Evolutionary conservation across 2,888 invertebrate species (phyloP), one percentile per base, ranked within the genome.

Genomic region (Corbicula japonica): DNA sequence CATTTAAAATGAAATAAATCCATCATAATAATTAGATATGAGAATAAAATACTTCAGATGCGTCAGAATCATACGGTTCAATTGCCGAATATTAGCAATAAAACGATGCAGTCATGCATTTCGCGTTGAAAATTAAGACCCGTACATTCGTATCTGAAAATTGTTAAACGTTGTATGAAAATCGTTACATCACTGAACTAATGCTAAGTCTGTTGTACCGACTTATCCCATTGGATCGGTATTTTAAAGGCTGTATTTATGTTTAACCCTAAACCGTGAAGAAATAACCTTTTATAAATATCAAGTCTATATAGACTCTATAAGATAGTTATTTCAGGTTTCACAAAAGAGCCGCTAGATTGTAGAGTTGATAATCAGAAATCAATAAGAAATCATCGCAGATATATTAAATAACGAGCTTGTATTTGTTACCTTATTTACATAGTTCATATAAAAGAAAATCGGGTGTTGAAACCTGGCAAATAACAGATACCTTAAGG

Each of bases 361-460:
- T 26, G 32, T 23, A 26, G 18, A 35, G 38, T 34, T 41, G 66
- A 66, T 66, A 66, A 38, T 54, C 52, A 66, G 28, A 52, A 54
- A 66, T 66, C 66, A 32, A 66, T 61, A 61, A 44, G 52, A 66
- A 52, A 66, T 66, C 54, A 66, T 66, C 35, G 58, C 1, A 10
- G 34, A 3, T 58, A 21, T 58, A 28, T 58, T 58, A 18, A 54
- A 23, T 26, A 50, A 50, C 23, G 28, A 50, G 26, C 1, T 54
- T 54, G 15, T 54, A 32, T n/a, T 30, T n/a, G 3, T 26, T 48
- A 6, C 2, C 10, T 50, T 10, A 50, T 50, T 54, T 54, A 54
- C 54, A 30, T 30, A 32, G 28, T 50, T 50, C 4, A 46, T 15
- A n/a, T n/a, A n/a, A 18, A 46, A 4, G 3, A 21, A 10, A 21